Percentiles rank a stretch among this genome's conserved stretches.
Evolutionary conservation across 2,888 invertebrate species (phyloP).

Genomic region (Chaetogeoica ovagalla): DNA sequence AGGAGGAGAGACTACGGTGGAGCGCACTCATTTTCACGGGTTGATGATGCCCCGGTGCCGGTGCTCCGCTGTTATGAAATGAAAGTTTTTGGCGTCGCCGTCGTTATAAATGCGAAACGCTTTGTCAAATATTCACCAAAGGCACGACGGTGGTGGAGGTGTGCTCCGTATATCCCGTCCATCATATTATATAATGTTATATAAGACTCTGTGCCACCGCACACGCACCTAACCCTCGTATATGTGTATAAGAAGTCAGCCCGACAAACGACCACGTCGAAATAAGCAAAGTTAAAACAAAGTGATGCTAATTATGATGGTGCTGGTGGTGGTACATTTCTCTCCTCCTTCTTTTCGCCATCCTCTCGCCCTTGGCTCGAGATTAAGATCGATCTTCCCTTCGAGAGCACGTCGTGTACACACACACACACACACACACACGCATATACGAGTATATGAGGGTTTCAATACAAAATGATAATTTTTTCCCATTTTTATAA

Average conservation of each 20-base stretch:
- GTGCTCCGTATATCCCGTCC: neutral
- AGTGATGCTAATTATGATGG: neutral
- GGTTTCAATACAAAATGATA: no score
- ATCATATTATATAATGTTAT: neutral
- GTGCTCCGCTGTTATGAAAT: slow-evolving; percentile 22
- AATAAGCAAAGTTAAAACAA: slow-evolving; percentile 45
- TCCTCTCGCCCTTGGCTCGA: neutral
- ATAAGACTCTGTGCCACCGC: no score
- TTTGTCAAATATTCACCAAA: slow-evolving; percentile 36
- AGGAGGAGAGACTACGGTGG: no score
- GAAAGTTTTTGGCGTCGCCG: slow-evolving; percentile 33
- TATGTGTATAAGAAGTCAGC: neutral
- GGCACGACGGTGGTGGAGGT: neutral
- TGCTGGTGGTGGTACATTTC: neutral
- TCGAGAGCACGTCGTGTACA: neutral
- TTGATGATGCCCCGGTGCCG: neutral
- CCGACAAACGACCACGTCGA: slow-evolving; percentile 44
- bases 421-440: no score
- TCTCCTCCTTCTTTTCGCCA: neutral
- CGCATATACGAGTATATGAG: no score
- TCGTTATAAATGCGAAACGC: slow-evolving; percentile 36
- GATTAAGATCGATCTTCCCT: slow-evolving; percentile 1
- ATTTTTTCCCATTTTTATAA: no score
- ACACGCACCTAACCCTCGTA: neutral
- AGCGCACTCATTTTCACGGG: slow-evolving; percentile 2